These are phyloP conservation scores for Nomada fabriciana DNA, from an alignment of 2,888 invertebrate genomes.

Conservation along the genomic window DNA sequence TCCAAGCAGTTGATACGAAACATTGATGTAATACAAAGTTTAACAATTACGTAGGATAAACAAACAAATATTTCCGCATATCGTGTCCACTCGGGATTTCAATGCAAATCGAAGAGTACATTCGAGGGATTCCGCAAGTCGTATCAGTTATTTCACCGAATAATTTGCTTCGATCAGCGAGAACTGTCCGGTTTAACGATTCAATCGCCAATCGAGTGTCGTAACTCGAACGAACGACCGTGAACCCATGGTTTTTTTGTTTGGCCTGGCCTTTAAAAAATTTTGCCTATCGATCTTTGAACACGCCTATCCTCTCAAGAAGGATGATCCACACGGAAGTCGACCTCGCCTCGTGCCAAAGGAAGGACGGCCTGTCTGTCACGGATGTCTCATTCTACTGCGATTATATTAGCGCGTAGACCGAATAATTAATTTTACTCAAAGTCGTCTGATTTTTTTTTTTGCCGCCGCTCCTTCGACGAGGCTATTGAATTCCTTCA, in stretches of 20 bases:
- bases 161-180: conserved; percentile 40
- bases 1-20: too few relatives aligned
- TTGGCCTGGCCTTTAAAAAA: conserved; percentile 36
- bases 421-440: neutral
- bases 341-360: conserved; percentile 5
- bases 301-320: conserved; percentile 34
- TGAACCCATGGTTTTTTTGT: conserved; percentile 50
- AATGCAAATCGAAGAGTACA: neutral
- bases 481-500: too few relatives aligned
- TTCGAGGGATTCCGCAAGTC: neutral
- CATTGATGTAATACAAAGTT: too few relatives aligned
- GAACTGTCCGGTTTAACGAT: conserved; percentile 32
- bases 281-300: conserved; percentile 52
- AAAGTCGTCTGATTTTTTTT: neutral
- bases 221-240: conserved; percentile 52
- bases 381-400: conserved; percentile 38
- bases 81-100: neutral
- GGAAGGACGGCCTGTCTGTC: neutral
- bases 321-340: conserved; percentile 26
- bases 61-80: too few relatives aligned
- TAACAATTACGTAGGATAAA: too few relatives aligned
- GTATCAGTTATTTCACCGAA: neutral
- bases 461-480: too few relatives aligned
- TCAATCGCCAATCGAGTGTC: conserved; percentile 27
- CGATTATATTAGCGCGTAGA: neutral